A percentile compares a stretch with the other conserved stretches of the same genome.
Evolutionary conservation across 2,888 invertebrate species (phyloP).

Genomic region (Apodemia zela): DNA sequence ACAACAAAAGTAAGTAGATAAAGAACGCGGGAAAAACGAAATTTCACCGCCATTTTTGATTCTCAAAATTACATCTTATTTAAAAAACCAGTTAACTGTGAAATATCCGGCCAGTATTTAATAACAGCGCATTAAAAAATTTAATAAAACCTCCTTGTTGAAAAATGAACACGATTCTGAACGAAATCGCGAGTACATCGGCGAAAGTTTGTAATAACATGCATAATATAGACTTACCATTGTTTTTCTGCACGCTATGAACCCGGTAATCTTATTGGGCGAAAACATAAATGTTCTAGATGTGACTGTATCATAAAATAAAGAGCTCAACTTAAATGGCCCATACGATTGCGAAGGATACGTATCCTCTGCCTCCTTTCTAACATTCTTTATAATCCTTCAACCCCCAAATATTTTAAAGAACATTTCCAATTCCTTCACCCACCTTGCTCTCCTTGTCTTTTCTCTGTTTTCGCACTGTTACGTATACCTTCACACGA

Average conservation of each 20-base stretch:
- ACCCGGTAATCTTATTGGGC: conserved; percentile 30
- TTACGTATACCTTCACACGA: too few relatives aligned
- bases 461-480: too few relatives aligned
- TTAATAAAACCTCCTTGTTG: conserved; percentile 20
- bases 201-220: conserved; percentile 27
- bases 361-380: too few relatives aligned
- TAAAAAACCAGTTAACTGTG: background rate
- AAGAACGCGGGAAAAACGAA: too few relatives aligned
- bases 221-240: conserved; percentile 35
- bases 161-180: conserved; percentile 22
- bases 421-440: too few relatives aligned
- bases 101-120: background rate
- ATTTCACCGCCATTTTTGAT: too few relatives aligned
- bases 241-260: conserved; percentile 38
- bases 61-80: conserved; percentile 3
- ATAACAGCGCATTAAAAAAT: conserved; percentile 10
- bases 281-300: conserved; percentile 25
- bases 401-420: too few relatives aligned
- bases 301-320: conserved; percentile 7
- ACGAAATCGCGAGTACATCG: conserved; percentile 30
- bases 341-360: too few relatives aligned
- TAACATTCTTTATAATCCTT: too few relatives aligned
- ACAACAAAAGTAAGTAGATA: too few relatives aligned
- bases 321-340: too few relatives aligned
- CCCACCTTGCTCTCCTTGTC: too few relatives aligned